Percentiles rank a stretch among this genome's conserved stretches.
Evolutionary conservation across 2,888 invertebrate species (phyloP).

Genomic region (Elysia crispata): DNA sequence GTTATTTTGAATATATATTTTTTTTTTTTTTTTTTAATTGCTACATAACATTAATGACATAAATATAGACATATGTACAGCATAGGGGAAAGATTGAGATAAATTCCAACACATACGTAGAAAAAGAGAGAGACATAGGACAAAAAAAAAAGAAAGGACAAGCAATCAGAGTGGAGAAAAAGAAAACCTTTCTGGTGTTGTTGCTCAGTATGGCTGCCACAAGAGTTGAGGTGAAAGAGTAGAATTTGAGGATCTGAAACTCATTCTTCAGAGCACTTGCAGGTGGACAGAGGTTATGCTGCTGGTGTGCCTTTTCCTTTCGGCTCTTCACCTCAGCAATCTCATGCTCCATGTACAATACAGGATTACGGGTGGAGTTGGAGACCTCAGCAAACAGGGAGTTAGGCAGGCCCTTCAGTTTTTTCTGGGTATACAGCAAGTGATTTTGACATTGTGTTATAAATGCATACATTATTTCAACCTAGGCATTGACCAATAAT

Average conservation of each 20-base stretch:
- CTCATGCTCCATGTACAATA: slow-evolving; percentile 60
- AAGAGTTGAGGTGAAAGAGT: slow-evolving; percentile 66
- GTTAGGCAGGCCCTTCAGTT: slow-evolving; percentile 59
- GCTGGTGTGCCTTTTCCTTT: slow-evolving; percentile 37
- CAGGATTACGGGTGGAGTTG: slow-evolving; percentile 56
- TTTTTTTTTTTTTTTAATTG: too few species aligned
- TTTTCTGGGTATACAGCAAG: slow-evolving; percentile 58
- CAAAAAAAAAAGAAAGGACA: neutral
- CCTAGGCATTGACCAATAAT: too few species aligned
- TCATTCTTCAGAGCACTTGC: slow-evolving; percentile 67
- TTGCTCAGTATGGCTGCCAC: slow-evolving; percentile 59
- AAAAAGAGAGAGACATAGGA: too few species aligned
- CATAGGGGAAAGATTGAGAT: too few species aligned
- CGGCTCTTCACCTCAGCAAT: slow-evolving; percentile 46
- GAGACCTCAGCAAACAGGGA: slow-evolving; percentile 44
- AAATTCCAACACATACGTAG: too few species aligned
- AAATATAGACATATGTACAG: too few species aligned
- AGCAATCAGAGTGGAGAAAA: too few species aligned
- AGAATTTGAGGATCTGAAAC: slow-evolving; percentile 73
- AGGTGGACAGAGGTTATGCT: slow-evolving; percentile 60
- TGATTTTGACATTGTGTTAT: too few species aligned
- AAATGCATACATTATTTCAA: too few species aligned
- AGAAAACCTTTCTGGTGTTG: slow-evolving; percentile 10
- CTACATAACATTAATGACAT: too few species aligned
- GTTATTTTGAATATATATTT: too few species aligned